These are phyloP conservation scores for Hucho hucho DNA, from an alignment of 2,113 vertebrate species.

Conservation along the genomic window DNA sequence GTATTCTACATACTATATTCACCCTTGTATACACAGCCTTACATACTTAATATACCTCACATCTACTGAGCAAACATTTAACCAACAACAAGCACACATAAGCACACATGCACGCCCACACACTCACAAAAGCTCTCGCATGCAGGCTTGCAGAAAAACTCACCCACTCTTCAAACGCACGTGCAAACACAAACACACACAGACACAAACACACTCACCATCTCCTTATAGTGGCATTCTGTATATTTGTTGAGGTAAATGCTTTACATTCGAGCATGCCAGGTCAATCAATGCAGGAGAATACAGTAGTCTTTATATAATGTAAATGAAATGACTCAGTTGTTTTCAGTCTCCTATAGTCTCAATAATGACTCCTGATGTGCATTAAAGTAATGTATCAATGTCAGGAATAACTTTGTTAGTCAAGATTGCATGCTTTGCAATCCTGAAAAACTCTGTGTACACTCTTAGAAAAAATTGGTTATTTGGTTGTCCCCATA, in stretches of 20 bases:
- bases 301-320: slow-evolving; percentile 34
- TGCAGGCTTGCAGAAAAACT: slow-evolving; percentile 8
- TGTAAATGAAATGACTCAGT: slow-evolving; percentile 43
- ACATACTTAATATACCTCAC: neutral
- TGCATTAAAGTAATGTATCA: slow-evolving; percentile 41
- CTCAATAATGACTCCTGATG: slow-evolving; percentile 18
- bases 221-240: slow-evolving; percentile 51
- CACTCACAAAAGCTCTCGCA: slow-evolving; percentile 19
- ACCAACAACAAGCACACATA: slow-evolving; percentile 45
- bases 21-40: neutral
- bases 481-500: too few species aligned
- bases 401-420: slow-evolving; percentile 25
- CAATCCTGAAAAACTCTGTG: slow-evolving; percentile 31
- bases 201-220: neutral
- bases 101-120: slow-evolving; percentile 40
- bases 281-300: slow-evolving; percentile 74
- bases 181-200: neutral
- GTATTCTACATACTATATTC: neutral
- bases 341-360: too few species aligned
- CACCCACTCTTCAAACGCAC: neutral
- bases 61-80: slow-evolving; percentile 11
- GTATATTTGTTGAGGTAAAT: slow-evolving; percentile 54
- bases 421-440: slow-evolving; percentile 28
- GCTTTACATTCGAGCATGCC: slow-evolving; percentile 75
- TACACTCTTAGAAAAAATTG: too few species aligned